Conservation (phyloP, 1,140 invertebrate species). For the Nomia melanderi region DNA sequence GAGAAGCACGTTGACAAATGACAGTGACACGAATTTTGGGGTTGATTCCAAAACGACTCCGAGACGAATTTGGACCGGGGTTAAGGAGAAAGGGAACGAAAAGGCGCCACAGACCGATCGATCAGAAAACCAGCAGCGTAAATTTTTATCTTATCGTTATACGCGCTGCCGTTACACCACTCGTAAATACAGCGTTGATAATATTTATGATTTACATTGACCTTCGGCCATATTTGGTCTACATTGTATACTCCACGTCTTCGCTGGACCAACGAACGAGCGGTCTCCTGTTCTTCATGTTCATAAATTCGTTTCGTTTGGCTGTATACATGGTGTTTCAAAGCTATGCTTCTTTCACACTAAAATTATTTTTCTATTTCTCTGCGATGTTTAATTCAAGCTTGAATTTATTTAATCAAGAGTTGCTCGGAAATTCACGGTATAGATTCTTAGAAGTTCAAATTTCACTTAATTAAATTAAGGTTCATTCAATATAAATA, state of each 20-base stretch:
- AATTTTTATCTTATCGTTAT: slow-evolving; percentile 36
- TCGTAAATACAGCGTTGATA: slow-evolving; percentile 12
- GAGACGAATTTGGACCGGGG: not conserved
- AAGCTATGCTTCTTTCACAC: no score
- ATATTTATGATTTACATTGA: slow-evolving; percentile 39
- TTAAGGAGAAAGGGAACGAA: no score
- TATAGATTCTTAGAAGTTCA: no score
- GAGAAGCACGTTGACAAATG: no score
- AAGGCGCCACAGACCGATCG: slow-evolving; percentile 17
- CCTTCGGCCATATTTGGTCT: slow-evolving; percentile 26
- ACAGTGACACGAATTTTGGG: not conserved
- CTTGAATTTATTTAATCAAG: no score
- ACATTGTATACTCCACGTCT: no score
- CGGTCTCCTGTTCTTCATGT: not conserved
- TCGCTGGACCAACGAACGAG: not conserved
- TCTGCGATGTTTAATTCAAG: no score
- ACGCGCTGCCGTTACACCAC: not conserved
- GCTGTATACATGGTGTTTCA: not conserved
- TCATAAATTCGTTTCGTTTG: not conserved
- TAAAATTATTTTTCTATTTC: no score
- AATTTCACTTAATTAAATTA: no score
- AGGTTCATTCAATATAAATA: no score
- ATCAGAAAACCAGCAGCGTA: not conserved
- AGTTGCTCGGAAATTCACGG: no score
- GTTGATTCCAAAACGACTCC: slow-evolving; percentile 23